Base-by-base conservation (phyloP, 1,140 invertebrate species). In the Brachionus plicatilis region DNA sequence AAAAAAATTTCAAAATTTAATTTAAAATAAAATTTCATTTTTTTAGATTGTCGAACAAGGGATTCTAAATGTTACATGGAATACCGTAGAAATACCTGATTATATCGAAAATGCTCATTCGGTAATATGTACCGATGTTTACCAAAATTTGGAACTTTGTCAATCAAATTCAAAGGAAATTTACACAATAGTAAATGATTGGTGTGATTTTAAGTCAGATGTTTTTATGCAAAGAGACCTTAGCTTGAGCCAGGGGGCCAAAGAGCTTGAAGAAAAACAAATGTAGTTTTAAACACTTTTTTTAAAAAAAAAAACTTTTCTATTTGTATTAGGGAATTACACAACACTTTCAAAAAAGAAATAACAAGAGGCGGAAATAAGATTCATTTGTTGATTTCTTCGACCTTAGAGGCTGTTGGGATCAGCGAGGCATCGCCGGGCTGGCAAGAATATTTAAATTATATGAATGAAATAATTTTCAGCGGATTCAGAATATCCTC, bases 381-480 rank as follows among this genome's bases (percentile, higher is more conserved):
- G 82, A 89, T 89, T 65, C 88, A 90, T 80, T 14, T 7, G 3
- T 85, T 89, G 12, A 87, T 90, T 0, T 65, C 86, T 27, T 83
- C 84, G 45, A 88, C 88, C 6, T 89, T 88, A 85, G 87, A 89
- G 86, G 88, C 88, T 50, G 88, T 89, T 43, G 87, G 88, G 82
- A 88, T 90, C 76, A 88, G 88, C 83, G 90, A 92, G 85, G 88
- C 92, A 1, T 92, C 92, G 60, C 91, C 92, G 24, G 91, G 92
- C 43, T 97, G 95, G 95, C 87, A 92, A n/a, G 92, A 93, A 85
- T 98, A 97, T 88, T 92, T 96, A 0, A 91, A 91, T 27, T 95
- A 94, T 89, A 92, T 97, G 6, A 95, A 98, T 88, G 92, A 92
- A 43, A 93, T 96, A 83, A 92, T 96, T 1, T 90, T 93, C 50